Conservation (phyloP, 2,797 vertebrate species). For the Discoglossus pictus region DNA sequence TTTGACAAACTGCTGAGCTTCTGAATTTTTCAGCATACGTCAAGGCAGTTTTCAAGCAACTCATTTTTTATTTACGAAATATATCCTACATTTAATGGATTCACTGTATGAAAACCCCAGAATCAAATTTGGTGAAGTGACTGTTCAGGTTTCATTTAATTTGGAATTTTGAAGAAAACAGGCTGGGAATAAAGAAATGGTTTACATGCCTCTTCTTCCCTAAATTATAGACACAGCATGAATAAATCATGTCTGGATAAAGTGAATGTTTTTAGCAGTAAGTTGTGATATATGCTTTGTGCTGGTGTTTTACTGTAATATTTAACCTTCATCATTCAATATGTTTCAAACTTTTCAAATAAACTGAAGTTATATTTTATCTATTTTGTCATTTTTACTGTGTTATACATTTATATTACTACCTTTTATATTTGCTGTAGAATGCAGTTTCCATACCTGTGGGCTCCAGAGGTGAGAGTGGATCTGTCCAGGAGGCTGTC, state of each 20-base stretch:
- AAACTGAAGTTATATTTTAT: no score
- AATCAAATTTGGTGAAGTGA: slow-evolving; percentile 47
- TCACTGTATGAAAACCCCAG: slow-evolving; percentile 35
- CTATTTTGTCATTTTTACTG: no score
- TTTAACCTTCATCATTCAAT: neutral
- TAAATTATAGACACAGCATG: slow-evolving; percentile 35
- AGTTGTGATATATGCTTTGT: slow-evolving; percentile 20
- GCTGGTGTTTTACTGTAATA: neutral
- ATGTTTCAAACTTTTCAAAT: neutral
- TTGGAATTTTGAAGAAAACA: slow-evolving; percentile 43
- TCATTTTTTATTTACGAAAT: slow-evolving; percentile 51
- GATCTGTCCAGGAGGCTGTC: no score
- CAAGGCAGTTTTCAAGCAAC: slow-evolving; percentile 46
- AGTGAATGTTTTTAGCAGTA: slow-evolving; percentile 27
- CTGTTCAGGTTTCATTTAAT: slow-evolving; percentile 49
- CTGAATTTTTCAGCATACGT: slow-evolving; percentile 48
- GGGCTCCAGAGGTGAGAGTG: no score
- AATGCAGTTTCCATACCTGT: no score
- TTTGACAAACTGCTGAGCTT: slow-evolving; percentile 50
- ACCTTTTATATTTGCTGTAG: no score
- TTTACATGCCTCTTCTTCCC: slow-evolving; percentile 32
- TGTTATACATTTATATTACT: no score
- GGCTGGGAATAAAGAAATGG: slow-evolving; percentile 34
- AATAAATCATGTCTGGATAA: slow-evolving; percentile 47
- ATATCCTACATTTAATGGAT: slow-evolving; percentile 47